Conservation (phyloP, 2,113 vertebrate species). For the Nesoenas mayeri region DNA sequence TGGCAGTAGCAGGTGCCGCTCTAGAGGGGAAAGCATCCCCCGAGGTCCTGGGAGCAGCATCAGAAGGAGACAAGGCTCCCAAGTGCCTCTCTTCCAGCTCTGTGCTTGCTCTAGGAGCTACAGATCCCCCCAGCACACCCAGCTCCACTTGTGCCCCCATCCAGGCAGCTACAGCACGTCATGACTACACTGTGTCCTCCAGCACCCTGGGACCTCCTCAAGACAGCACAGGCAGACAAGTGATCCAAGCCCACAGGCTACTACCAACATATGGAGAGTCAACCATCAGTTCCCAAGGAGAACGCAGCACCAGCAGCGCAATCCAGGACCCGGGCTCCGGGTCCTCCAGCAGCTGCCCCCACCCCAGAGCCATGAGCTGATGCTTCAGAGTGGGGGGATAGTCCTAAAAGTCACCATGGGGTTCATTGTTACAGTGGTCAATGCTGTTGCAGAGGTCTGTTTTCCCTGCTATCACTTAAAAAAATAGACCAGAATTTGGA, state of each 20-base stretch:
- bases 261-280: not conserved
- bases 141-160: not conserved
- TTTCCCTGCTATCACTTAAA: not conserved
- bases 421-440: not conserved
- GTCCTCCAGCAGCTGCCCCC: not conserved
- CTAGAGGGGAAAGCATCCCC: not conserved
- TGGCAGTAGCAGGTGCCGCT: not conserved
- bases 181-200: rapidly evolving
- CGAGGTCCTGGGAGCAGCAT: not conserved
- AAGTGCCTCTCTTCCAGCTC: not conserved
- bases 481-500: not conserved
- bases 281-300: not conserved
- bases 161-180: rapidly evolving
- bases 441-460: not conserved
- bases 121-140: not conserved
- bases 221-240: not conserved
- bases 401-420: not conserved
- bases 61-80: not conserved
- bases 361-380: not conserved
- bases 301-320: not conserved
- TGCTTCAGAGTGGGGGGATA: not conserved
- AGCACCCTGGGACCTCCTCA: not conserved
- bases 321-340: not conserved
- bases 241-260: not conserved
- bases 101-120: not conserved